phyloP scores from a whole-genome alignment of 2,797 vertebrate species.

The Gastrophryne carolinensis region DNA sequence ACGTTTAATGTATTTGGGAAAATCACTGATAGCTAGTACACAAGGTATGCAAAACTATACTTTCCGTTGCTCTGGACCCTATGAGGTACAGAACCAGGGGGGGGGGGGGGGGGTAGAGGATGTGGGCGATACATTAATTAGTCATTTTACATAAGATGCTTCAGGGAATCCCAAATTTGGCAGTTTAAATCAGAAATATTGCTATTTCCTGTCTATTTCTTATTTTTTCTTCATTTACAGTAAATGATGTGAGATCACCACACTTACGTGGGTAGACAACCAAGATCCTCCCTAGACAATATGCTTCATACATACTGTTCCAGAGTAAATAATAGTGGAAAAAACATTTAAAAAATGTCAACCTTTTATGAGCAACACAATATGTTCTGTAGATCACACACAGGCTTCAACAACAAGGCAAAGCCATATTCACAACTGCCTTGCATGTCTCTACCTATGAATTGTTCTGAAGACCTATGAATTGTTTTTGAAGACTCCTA shows the following conservation, averaged over 20 bases:
- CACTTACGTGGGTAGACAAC: conserved; percentile 51
- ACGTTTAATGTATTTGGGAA: too few species aligned
- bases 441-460: too few species aligned
- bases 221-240: conserved; percentile 53
- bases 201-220: conserved; percentile 35
- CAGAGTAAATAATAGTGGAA: conserved; percentile 50
- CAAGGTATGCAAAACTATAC: too few species aligned
- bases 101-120: too few species aligned
- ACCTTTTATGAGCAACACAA: conserved; percentile 56
- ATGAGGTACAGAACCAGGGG: not conserved
- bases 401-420: not conserved
- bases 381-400: conserved; percentile 23
- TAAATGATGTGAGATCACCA: conserved; percentile 53
- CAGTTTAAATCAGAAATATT: conserved; percentile 45
- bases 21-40: too few species aligned
- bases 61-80: too few species aligned
- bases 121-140: conserved; percentile 51
- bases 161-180: conserved; percentile 58
- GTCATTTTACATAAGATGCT: conserved; percentile 53
- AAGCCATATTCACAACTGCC: too few species aligned
- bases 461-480: too few species aligned
- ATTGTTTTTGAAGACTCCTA: not conserved
- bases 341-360: conserved; percentile 63
- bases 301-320: conserved; percentile 46
- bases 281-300: conserved; percentile 41